These are phyloP conservation scores for Laticauda colubrina DNA, from an alignment of 2,113 vertebrate genomes.

Conservation along the genomic window DNA sequence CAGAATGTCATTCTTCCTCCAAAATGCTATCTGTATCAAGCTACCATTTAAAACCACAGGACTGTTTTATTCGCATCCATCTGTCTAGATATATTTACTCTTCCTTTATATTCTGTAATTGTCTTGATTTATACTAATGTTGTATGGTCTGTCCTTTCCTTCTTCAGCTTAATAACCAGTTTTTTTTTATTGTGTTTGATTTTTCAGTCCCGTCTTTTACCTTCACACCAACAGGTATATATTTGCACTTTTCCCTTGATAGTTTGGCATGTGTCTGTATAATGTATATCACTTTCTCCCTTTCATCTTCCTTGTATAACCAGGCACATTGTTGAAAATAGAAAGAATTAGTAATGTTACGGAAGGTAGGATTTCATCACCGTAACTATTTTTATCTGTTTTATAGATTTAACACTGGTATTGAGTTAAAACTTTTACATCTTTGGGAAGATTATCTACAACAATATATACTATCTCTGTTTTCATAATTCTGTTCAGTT, in stretches of 20 bases:
- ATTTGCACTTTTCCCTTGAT: conserved; percentile 77
- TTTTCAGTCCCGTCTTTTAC: conserved; percentile 98
- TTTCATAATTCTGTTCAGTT: background rate
- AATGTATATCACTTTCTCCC: conserved; percentile 45
- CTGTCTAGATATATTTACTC: conserved; percentile 67
- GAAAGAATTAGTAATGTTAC: conserved; percentile 34
- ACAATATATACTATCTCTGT: conserved; percentile 19
- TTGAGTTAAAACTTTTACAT: background rate
- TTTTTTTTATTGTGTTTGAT: conserved; percentile 78
- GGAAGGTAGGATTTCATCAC: background rate
- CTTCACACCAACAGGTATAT: conserved; percentile 98
- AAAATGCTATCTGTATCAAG: conserved; percentile 42
- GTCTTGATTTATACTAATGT: conserved; percentile 81
- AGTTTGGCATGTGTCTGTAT: conserved; percentile 70
- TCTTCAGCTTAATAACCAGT: conserved; percentile 82
- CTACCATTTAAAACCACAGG: conserved; percentile 48
- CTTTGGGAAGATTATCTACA: background rate
- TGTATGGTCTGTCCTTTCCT: conserved; percentile 76
- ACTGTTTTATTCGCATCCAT: conserved; percentile 59
- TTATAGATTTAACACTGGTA: conserved; percentile 19
- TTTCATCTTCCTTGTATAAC: conserved; percentile 53
- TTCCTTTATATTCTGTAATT: conserved; percentile 75
- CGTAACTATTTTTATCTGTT: conserved; percentile 9
- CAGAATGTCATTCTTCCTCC: conserved; percentile 33
- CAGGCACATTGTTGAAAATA: conserved; percentile 32